These are phyloP conservation scores for Heterotilapia buettikoferi DNA, from an alignment of 2,113 vertebrate species.

Conservation along the genomic window DNA sequence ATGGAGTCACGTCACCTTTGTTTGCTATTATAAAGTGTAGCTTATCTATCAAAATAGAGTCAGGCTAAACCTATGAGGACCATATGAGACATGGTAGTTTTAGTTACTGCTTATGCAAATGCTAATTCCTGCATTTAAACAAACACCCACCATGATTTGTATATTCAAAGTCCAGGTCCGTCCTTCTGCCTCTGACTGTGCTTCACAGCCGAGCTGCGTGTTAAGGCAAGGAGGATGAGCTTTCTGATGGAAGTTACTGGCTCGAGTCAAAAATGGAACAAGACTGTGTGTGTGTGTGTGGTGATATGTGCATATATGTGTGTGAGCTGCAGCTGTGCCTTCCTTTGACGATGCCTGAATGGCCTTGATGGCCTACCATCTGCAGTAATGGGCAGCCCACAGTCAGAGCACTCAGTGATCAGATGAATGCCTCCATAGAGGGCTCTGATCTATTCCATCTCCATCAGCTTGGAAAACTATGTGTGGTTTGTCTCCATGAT, in stretches of 20 bases:
- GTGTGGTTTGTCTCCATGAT: background rate
- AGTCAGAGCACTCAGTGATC: constrained; percentile 20
- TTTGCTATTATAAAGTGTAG: background rate
- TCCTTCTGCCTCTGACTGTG: background rate
- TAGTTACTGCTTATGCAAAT: background rate
- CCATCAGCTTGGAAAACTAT: background rate
- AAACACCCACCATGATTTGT: background rate
- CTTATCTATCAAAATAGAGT: background rate
- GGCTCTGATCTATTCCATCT: background rate
- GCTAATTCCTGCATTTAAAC: background rate
- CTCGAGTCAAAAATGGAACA: background rate
- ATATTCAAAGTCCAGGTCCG: background rate
- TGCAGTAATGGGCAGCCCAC: constrained; percentile 44
- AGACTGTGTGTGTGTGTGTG: background rate
- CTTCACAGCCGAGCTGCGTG: background rate
- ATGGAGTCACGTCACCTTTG: background rate
- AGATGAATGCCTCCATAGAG: constrained; percentile 43
- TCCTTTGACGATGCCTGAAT: constrained; percentile 38
- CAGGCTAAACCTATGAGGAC: fast-evolving
- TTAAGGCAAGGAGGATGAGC: background rate
- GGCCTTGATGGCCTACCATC: constrained; percentile 47
- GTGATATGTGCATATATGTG: background rate
- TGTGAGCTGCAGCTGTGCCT: constrained; percentile 49
- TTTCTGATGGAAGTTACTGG: constrained; percentile 7
- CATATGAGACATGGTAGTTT: background rate